Evolutionary conservation across 2,113 vertebrate genomes (phyloP).

Genomic region (Leuciscus idus): DNA sequence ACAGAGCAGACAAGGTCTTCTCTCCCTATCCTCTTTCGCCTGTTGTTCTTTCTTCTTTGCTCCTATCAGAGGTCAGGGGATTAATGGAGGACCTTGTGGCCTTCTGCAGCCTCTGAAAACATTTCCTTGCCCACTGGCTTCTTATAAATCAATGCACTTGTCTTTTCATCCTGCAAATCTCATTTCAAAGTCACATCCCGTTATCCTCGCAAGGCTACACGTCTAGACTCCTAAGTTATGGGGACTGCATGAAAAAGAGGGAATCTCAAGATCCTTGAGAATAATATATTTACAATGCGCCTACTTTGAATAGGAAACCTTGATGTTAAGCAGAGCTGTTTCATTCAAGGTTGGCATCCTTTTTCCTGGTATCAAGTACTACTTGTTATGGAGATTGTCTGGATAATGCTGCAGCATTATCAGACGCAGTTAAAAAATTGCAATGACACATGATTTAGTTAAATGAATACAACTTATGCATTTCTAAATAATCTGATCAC

Average conservation of each 20-base stretch:
- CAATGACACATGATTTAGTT: neutral
- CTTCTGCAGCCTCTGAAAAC: slow-evolving; percentile 75
- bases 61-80: slow-evolving; percentile 77
- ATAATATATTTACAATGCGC: neutral
- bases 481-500: neutral
- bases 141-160: slow-evolving; percentile 77
- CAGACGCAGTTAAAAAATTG: neutral
- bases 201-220: slow-evolving; percentile 68
- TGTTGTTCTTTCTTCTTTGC: slow-evolving; percentile 60
- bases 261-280: neutral
- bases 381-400: neutral
- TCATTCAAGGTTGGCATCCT: slow-evolving; percentile 20
- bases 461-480: neutral
- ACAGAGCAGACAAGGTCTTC: slow-evolving; percentile 69
- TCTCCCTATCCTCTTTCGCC: slow-evolving; percentile 62
- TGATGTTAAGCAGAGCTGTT: slow-evolving; percentile 17
- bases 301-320: neutral
- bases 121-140: slow-evolving; percentile 65
- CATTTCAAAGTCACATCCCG: slow-evolving; percentile 73
- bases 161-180: slow-evolving; percentile 69
- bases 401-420: neutral
- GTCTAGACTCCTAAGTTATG: slow-evolving; percentile 60
- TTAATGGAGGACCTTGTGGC: slow-evolving; percentile 81
- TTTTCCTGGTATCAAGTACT: neutral
- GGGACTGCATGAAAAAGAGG: neutral